Conservation (phyloP, 1,140 invertebrate species). For the Choristoneura fumiferana region DNA sequence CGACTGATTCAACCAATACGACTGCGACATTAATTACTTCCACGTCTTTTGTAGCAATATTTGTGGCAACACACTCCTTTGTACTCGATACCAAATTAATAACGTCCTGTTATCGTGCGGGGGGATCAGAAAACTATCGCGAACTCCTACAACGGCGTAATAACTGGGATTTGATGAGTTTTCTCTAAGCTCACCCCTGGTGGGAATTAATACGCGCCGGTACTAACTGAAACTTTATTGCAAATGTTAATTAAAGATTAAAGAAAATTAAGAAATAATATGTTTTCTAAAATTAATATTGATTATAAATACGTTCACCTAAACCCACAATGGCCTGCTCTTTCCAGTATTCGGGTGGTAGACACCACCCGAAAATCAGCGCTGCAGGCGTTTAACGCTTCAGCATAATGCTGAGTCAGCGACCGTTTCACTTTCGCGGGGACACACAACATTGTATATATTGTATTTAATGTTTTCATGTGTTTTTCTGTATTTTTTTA, state of each 20-base stretch:
- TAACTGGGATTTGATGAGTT: slow-evolving; percentile 57
- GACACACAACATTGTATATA: too few relatives aligned
- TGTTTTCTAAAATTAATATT: slow-evolving; percentile 22
- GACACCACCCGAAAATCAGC: too few relatives aligned
- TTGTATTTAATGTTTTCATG: too few relatives aligned
- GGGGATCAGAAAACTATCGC: slow-evolving; percentile 60
- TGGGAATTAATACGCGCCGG: slow-evolving; percentile 21
- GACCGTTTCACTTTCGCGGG: too few relatives aligned
- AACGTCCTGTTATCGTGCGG: slow-evolving; percentile 50
- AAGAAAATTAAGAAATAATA: not conserved
- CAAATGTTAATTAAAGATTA: not conserved
- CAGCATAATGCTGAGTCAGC: too few relatives aligned
- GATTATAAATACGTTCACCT: slow-evolving; percentile 22
- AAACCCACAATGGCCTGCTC: slow-evolving; percentile 20
- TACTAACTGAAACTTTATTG: slow-evolving; percentile 5
- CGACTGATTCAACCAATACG: slow-evolving; percentile 55
- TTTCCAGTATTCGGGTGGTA: slow-evolving; percentile 24
- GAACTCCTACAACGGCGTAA: slow-evolving; percentile 39
- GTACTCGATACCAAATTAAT: slow-evolving; percentile 66
- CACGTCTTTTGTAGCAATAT: slow-evolving; percentile 57
- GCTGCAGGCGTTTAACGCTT: too few relatives aligned
- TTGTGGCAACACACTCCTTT: slow-evolving; percentile 72
- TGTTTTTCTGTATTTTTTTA: too few relatives aligned
- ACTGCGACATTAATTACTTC: slow-evolving; percentile 67
- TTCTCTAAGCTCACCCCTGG: slow-evolving; percentile 44